A percentile compares a stretch with the other conserved stretches of the same genome.
phyloP scores from a whole-genome alignment of 2,113 vertebrate species.

The Danio rerio region DNA sequence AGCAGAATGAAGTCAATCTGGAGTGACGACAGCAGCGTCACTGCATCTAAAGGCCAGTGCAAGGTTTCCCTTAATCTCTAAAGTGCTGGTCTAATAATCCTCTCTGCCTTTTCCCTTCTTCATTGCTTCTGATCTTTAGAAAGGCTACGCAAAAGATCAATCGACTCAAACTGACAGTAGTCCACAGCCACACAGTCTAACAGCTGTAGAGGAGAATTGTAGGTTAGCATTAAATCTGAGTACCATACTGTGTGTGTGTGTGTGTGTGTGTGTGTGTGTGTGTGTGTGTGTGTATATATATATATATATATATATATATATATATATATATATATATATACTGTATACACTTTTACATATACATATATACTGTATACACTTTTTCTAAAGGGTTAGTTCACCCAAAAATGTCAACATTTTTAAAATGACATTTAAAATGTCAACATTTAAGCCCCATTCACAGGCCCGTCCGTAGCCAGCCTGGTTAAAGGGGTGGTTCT shows the following conservation, averaged over 20 bases:
- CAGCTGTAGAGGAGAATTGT: neutral
- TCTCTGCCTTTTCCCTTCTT: neutral
- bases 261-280: too few relatives aligned
- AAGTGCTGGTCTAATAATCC: conserved; percentile 18
- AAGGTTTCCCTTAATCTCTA: conserved; percentile 7
- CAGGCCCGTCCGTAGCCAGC: too few relatives aligned
- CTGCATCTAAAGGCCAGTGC: conserved; percentile 14
- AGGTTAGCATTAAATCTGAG: neutral
- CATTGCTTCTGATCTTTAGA: conserved; percentile 20
- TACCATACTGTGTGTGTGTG: neutral
- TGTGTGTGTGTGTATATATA: too few relatives aligned
- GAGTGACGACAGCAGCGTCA: conserved; percentile 23
- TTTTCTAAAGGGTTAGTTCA: too few relatives aligned
- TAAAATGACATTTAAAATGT: too few relatives aligned
- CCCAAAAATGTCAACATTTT: too few relatives aligned
- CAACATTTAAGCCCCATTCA: too few relatives aligned
- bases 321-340: too few relatives aligned
- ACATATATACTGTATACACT: too few relatives aligned
- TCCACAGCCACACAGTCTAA: neutral
- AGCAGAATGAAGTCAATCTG: conserved; percentile 31
- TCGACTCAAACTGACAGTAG: neutral
- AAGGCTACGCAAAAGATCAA: neutral
- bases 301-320: too few relatives aligned
- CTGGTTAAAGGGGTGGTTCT: too few relatives aligned
- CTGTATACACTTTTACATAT: too few relatives aligned